phyloP scores from a whole-genome alignment of 2,113 vertebrate species.

The Zosterops japonicus region DNA sequence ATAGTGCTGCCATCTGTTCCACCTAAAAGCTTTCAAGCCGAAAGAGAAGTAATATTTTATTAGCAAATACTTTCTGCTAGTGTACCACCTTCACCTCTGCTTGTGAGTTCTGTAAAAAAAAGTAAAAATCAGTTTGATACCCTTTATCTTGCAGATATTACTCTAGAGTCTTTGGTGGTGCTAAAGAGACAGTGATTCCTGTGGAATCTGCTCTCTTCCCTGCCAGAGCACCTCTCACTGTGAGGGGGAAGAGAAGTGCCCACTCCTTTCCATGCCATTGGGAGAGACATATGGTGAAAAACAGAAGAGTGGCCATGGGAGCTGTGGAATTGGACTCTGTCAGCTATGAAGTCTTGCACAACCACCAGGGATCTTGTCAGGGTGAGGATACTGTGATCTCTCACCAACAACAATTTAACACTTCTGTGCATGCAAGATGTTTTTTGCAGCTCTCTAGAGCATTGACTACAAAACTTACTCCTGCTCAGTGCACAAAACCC shows the following conservation, averaged over 20 bases:
- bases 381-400: neutral
- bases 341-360: neutral
- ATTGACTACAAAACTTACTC: neutral
- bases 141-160: neutral
- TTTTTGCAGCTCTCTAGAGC: neutral
- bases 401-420: neutral
- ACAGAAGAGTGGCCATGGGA: neutral
- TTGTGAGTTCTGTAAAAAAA: neutral
- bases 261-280: accelerated
- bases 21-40: neutral
- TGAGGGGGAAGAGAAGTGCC: neutral
- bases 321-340: neutral
- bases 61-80: neutral
- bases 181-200: accelerated
- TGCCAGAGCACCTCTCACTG: neutral
- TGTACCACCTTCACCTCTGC: neutral
- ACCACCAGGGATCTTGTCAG: neutral
- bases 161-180: neutral
- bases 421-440: neutral
- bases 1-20: neutral
- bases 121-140: neutral
- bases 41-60: neutral
- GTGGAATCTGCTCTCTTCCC: neutral
- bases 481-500: neutral
- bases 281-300: neutral